phyloP scores from a whole-genome alignment of 2,888 invertebrate species.

The Spatulosminthurus flaviceps region DNA sequence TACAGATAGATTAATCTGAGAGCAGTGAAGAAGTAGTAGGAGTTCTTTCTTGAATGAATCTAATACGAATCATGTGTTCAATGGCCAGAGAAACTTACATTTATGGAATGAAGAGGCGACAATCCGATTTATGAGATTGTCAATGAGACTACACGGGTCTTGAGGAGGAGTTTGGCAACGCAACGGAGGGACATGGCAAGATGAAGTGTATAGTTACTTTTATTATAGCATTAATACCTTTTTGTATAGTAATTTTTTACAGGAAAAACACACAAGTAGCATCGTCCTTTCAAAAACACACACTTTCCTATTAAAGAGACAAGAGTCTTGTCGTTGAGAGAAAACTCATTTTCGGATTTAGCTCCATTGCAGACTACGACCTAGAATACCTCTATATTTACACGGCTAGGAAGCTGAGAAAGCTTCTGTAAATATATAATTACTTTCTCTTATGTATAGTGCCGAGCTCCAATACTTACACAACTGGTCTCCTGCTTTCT shows the following conservation, averaged over 20 bases:
- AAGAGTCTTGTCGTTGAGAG: background rate
- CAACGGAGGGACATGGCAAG: background rate
- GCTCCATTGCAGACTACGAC: too few relatives aligned
- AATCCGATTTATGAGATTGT: constrained; percentile 45
- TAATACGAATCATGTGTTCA: constrained; percentile 47
- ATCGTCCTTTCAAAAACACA: too few relatives aligned
- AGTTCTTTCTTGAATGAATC: background rate
- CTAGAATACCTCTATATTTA: too few relatives aligned
- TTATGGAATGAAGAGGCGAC: constrained; percentile 46
- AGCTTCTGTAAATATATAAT: too few relatives aligned
- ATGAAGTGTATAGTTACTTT: constrained; percentile 5
- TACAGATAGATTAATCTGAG: background rate
- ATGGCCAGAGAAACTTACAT: constrained; percentile 38
- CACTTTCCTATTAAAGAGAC: background rate
- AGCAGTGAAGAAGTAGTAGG: background rate
- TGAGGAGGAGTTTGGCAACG: constrained; percentile 6
- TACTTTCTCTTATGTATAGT: too few relatives aligned
- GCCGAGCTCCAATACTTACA: too few relatives aligned
- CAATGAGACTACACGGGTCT: constrained; percentile 30
- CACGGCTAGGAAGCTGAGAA: too few relatives aligned
- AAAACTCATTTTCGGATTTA: too few relatives aligned
- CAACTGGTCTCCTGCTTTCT: too few relatives aligned
- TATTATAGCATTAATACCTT: constrained; percentile 11
- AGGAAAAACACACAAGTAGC: background rate
- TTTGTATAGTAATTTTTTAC: background rate